Percentiles rank a stretch among this genome's conserved stretches.
These are phyloP conservation scores for Escarpia spicata DNA, from an alignment of 2,888 invertebrate species.

Conservation along the genomic window DNA sequence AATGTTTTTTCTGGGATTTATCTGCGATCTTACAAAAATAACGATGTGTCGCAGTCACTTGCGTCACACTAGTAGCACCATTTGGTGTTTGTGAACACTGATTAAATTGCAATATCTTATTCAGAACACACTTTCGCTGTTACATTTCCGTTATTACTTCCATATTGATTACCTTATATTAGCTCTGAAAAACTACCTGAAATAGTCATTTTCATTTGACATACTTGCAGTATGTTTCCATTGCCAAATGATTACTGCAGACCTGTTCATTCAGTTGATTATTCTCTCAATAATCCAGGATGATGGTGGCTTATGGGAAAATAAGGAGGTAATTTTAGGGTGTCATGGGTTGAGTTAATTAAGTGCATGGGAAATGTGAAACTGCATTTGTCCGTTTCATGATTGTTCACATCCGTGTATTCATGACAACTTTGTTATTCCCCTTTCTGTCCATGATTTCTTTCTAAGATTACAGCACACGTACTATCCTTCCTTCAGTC, in stretches of 20 bases:
- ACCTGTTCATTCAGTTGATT: background rate
- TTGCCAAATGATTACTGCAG: background rate
- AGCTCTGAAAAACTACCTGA: background rate
- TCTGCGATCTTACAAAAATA: too few relatives aligned
- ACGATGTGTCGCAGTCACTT: too few relatives aligned
- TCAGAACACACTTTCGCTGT: background rate
- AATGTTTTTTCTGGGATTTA: too few relatives aligned
- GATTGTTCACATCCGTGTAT: background rate
- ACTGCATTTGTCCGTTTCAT: background rate
- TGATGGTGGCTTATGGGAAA: background rate
- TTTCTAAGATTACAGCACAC: background rate
- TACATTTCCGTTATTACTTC: background rate
- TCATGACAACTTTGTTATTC: background rate
- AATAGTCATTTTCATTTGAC: background rate
- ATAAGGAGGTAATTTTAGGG: background rate
- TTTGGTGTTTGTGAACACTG: too few relatives aligned
- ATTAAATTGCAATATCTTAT: background rate
- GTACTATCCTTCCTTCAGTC: background rate
- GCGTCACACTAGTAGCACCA: too few relatives aligned
- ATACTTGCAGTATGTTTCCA: background rate
- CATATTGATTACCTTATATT: background rate
- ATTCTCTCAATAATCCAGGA: conserved; percentile 16
- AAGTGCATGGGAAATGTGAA: background rate
- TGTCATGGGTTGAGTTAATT: background rate
- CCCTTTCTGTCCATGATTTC: background rate